Base-by-base conservation (phyloP, 2,797 vertebrate genomes). In the Sardinella longiceps region DNA sequence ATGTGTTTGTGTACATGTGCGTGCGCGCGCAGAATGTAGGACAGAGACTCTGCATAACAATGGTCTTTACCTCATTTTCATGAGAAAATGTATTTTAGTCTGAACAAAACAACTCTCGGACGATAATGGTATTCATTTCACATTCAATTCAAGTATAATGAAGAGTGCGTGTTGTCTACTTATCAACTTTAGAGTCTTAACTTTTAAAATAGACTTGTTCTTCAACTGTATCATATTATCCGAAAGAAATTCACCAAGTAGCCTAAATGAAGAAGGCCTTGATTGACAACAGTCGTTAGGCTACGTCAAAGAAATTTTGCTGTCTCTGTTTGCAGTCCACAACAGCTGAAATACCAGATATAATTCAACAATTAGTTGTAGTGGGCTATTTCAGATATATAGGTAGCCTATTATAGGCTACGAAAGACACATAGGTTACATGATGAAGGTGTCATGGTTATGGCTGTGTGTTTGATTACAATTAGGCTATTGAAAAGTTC, bases 1-100 rank as follows among this genome's bases (percentile, higher is more conserved):
- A 25, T 2, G 28, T 15, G 25, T 33, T 6, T 70, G 63, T 33
- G 2, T 70, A 11, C 1, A 18, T 70, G 28, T 37, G 63, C 9
- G 63, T 70, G 63, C 12, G 63, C 30, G 28, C 63, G 63, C 63
- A 90, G 92, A 94, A 94, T 94, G 93, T 93, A 93, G 93, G 94
- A 91, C 94, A 94, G 48, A 39, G 90, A 90, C 93, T 93, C 90
- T 92, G 92, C 93, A 94, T 93, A 94, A 94, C 94, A 94, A 94
- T 94, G 82, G 93, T 90, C 87, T 90, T 89, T 86, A 43, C 87
- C 91, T 33, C 63, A 30, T 70, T 70, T 70, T 70, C 63, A 70
- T 70, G 63, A 70, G 63, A 70, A 70, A 30, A 70, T 70, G 30
- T 25, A 70, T 70, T 37, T 70, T 37, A 70, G 63, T 37, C 63